phyloP scores from a whole-genome alignment of 2,888 invertebrate species.

The Brachycybe producta region DNA sequence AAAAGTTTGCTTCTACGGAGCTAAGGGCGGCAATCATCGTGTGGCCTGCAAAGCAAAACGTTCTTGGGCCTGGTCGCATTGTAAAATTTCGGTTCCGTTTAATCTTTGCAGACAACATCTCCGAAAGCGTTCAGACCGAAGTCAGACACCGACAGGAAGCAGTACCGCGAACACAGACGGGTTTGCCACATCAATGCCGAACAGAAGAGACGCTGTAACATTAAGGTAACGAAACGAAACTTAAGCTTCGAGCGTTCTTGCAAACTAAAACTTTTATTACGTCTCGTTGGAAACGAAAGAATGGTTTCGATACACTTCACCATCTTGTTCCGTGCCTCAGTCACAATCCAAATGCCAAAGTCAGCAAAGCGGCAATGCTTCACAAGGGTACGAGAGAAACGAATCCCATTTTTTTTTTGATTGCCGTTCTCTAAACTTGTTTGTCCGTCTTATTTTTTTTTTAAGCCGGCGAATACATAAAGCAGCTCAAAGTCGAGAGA shows the following conservation, averaged over 20 bases:
- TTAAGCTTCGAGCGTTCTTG: not conserved
- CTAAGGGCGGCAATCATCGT: too few species aligned
- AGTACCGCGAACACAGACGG: constrained; percentile 51
- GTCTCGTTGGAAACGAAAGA: constrained; percentile 32
- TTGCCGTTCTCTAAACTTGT: not conserved
- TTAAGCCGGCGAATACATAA: constrained; percentile 70
- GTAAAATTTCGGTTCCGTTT: not conserved
- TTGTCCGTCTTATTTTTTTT: constrained; percentile 16
- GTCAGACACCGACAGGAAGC: constrained; percentile 28
- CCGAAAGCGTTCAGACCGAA: constrained; percentile 27
- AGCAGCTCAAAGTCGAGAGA: constrained; percentile 71
- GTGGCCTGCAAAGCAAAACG: too few species aligned
- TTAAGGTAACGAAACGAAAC: constrained; percentile 54
- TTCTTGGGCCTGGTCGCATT: too few species aligned
- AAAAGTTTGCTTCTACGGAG: too few species aligned
- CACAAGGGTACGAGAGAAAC: constrained; percentile 57
- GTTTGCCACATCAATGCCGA: constrained; percentile 90
- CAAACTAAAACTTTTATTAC: constrained; percentile 6
- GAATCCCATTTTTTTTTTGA: not conserved
- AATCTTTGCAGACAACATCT: constrained; percentile 6
- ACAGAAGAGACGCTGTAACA: constrained; percentile 87
- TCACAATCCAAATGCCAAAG: constrained; percentile 79
- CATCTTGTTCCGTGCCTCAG: constrained; percentile 74
- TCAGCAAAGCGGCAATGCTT: constrained; percentile 83
- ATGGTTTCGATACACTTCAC: constrained; percentile 88